These are phyloP conservation scores for Harpalus rufipes DNA, from an alignment of 2,888 invertebrate species.

Conservation along the genomic window DNA sequence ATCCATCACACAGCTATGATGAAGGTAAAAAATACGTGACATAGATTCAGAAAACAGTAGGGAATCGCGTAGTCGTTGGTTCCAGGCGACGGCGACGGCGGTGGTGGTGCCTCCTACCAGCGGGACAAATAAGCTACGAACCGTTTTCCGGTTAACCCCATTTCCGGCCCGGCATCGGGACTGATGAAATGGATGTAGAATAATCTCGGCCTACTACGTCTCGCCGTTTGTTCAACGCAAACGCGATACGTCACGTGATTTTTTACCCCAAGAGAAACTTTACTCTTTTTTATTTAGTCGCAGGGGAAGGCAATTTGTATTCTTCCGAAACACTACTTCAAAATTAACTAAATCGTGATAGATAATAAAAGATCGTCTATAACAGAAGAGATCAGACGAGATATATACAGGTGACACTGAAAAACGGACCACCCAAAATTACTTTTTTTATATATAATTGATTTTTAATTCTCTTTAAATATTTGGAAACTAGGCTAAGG, in stretches of 20 bases:
- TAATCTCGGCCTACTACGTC: slow-evolving; percentile 51
- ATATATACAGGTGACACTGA: too few relatives aligned
- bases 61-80: neutral
- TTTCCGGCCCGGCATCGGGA: slow-evolving; percentile 46
- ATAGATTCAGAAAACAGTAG: slow-evolving; percentile 52
- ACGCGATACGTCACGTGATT: slow-evolving; percentile 44
- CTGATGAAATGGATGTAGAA: slow-evolving; percentile 59
- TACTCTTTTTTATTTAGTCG: slow-evolving; percentile 1
- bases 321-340: neutral
- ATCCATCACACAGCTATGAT: slow-evolving; percentile 55
- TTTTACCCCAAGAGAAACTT: slow-evolving; percentile 4
- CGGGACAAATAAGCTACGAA: slow-evolving; percentile 60
- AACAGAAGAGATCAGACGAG: too few relatives aligned
- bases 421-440: too few relatives aligned
- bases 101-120: slow-evolving; percentile 10
- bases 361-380: too few relatives aligned
- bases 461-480: too few relatives aligned
- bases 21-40: slow-evolving; percentile 61
- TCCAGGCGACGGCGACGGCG: neutral
- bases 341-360: too few relatives aligned
- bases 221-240: slow-evolving; percentile 22
- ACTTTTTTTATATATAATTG: too few relatives aligned
- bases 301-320: neutral
- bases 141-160: slow-evolving; percentile 62
- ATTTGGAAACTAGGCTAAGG: too few relatives aligned